phyloP scores from a whole-genome alignment of 2,888 invertebrate species.

The Tenthredo livida region DNA sequence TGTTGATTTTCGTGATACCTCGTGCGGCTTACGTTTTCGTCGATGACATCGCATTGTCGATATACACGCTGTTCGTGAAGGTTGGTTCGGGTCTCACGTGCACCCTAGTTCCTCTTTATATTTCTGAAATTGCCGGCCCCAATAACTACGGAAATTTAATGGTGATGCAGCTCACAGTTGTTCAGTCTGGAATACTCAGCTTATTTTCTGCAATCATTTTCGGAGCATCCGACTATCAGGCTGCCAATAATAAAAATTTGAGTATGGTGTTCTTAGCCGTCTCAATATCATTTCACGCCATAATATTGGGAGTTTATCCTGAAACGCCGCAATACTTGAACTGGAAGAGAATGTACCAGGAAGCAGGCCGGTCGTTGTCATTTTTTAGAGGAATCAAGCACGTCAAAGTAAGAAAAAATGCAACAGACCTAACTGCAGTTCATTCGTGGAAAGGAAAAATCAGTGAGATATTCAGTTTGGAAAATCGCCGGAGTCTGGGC shows the following conservation, averaged over 20 bases:
- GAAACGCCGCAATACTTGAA: slow-evolving; percentile 34
- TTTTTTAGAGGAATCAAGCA: background rate
- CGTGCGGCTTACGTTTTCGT: background rate
- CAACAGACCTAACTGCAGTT: background rate
- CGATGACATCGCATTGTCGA: background rate
- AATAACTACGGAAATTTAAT: background rate
- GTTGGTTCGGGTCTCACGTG: background rate
- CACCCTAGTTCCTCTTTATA: slow-evolving; percentile 2
- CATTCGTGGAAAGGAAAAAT: background rate
- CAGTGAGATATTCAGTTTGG: background rate
- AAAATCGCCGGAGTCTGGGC: background rate
- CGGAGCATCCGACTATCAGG: background rate
- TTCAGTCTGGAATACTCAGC: background rate
- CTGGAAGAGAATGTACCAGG: background rate
- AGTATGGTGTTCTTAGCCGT: background rate
- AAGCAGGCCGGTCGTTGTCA: background rate
- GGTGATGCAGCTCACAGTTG: background rate
- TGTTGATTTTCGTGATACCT: background rate
- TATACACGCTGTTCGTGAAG: background rate
- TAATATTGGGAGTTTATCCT: slow-evolving; percentile 4
- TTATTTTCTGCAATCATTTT: background rate
- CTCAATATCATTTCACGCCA: background rate
- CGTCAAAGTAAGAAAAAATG: no score
- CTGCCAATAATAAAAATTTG: background rate
- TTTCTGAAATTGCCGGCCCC: background rate